Conservation (phyloP, 2,888 invertebrate species). For the Lasioglossum calceatum region DNA sequence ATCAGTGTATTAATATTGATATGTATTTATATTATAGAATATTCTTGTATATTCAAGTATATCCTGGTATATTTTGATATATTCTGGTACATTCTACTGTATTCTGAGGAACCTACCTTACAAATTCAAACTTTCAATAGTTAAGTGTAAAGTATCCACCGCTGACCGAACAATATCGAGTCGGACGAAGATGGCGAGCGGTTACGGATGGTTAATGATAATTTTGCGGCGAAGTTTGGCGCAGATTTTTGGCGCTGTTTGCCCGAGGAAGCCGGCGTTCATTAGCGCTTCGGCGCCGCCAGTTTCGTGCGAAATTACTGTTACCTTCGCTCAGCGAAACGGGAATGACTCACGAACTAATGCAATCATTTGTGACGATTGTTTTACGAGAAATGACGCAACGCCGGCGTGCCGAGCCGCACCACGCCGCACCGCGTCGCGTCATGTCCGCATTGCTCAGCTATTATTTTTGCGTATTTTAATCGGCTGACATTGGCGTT, state of each 20-base stretch:
- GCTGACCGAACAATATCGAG: background rate
- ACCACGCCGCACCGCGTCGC: slow-evolving; percentile 48
- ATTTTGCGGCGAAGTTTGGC: background rate
- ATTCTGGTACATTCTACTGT: no score
- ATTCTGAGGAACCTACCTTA: no score
- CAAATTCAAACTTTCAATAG: no score
- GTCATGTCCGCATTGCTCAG: slow-evolving; percentile 55
- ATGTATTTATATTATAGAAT: no score
- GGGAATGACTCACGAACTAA: slow-evolving; percentile 58
- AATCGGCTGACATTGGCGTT: slow-evolving; percentile 24
- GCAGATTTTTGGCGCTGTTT: background rate
- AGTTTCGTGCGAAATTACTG: slow-evolving; percentile 44
- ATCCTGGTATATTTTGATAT: no score
- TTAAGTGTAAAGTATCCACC: no score
- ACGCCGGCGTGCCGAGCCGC: slow-evolving; percentile 36
- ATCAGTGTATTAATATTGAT: no score
- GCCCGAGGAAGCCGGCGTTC: background rate
- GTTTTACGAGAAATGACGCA: slow-evolving; percentile 54
- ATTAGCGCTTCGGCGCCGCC: slow-evolving; percentile 5
- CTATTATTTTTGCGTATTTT: slow-evolving; percentile 37
- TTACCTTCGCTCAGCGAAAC: slow-evolving; percentile 46
- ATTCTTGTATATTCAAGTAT: no score
- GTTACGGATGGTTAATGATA: background rate
- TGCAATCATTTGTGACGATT: slow-evolving; percentile 55
- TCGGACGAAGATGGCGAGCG: background rate